These are phyloP conservation scores for Drosophila demipolita DNA, from an alignment of 2,888 invertebrate species.

Conservation along the genomic window DNA sequence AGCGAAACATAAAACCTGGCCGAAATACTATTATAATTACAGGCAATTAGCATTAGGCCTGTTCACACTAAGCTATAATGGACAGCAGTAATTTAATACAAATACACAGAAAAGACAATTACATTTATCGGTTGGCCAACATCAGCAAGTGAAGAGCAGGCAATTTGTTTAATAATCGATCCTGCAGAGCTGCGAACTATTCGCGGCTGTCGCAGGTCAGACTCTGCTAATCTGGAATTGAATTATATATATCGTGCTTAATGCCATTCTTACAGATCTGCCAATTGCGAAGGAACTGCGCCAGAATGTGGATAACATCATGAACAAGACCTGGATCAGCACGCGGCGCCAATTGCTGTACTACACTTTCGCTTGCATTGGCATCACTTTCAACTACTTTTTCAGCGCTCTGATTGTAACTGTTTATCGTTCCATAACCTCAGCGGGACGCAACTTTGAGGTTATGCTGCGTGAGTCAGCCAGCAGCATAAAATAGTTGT, in stretches of 20 bases:
- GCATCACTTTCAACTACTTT: slow-evolving; percentile 66
- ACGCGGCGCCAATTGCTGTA: slow-evolving; percentile 69
- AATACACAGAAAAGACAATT: not conserved
- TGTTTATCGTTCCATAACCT: slow-evolving; percentile 54
- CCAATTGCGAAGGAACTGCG: slow-evolving; percentile 54
- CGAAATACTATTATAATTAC: not conserved
- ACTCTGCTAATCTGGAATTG: not conserved
- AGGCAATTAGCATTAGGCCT: not conserved
- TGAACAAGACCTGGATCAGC: slow-evolving; percentile 68
- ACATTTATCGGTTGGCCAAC: not conserved
- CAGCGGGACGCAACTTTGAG: slow-evolving; percentile 39
- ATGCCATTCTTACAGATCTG: slow-evolving; percentile 53
- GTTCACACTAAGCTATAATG: not conserved
- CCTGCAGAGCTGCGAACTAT: slow-evolving; percentile 68
- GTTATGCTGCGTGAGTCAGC: slow-evolving; percentile 66
- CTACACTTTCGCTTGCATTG: slow-evolving; percentile 60
- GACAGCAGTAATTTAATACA: not conserved
- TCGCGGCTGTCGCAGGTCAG: slow-evolving; percentile 50
- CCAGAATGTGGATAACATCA: slow-evolving; percentile 54
- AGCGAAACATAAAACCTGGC: not conserved
- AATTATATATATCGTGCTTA: not conserved
- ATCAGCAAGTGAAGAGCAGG: not conserved
- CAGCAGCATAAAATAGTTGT: not conserved
- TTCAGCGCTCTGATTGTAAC: slow-evolving; percentile 60
- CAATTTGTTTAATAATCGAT: slow-evolving; percentile 37